These are phyloP conservation scores for Uropsilus gracilis DNA, from an alignment of 2,113 vertebrate species.

Conservation along the genomic window DNA sequence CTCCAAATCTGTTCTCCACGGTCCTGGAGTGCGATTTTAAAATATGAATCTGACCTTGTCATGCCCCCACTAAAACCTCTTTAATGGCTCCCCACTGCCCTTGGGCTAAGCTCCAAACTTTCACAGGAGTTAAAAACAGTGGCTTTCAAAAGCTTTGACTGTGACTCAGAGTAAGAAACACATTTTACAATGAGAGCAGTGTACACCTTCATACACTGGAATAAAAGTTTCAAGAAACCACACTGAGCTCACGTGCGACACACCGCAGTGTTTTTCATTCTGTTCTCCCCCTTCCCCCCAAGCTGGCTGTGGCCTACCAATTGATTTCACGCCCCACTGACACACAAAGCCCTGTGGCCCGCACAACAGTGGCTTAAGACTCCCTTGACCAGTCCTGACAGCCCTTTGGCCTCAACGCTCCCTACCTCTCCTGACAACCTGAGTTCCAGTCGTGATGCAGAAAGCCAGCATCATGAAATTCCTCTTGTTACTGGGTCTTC, in stretches of 20 bases:
- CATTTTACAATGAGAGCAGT: constrained; percentile 30
- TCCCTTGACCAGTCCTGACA: neutral
- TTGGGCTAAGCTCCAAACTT: constrained; percentile 65
- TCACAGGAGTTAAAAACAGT: constrained; percentile 44
- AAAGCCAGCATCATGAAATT: rapidly evolving
- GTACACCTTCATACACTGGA: constrained; percentile 50
- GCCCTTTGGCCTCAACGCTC: neutral
- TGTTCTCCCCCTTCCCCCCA: rapidly evolving
- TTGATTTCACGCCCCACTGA: neutral
- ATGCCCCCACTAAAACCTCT: constrained; percentile 62
- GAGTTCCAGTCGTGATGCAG: neutral
- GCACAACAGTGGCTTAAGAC: neutral
- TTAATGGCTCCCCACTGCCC: constrained; percentile 68
- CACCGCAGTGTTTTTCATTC: neutral
- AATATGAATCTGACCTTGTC: constrained; percentile 62
- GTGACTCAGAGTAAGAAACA: constrained; percentile 34
- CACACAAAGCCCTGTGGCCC: neutral
- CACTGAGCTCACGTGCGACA: neutral
- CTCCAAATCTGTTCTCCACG: neutral
- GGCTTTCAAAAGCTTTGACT: constrained; percentile 59
- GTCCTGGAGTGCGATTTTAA: constrained; percentile 38
- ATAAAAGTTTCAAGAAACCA: constrained; percentile 13
- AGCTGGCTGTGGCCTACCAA: neutral
- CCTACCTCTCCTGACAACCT: neutral
- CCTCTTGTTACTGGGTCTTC: neutral